Conservation (phyloP, 2,888 invertebrate genomes). For the Megalurothrips usitatus region DNA sequence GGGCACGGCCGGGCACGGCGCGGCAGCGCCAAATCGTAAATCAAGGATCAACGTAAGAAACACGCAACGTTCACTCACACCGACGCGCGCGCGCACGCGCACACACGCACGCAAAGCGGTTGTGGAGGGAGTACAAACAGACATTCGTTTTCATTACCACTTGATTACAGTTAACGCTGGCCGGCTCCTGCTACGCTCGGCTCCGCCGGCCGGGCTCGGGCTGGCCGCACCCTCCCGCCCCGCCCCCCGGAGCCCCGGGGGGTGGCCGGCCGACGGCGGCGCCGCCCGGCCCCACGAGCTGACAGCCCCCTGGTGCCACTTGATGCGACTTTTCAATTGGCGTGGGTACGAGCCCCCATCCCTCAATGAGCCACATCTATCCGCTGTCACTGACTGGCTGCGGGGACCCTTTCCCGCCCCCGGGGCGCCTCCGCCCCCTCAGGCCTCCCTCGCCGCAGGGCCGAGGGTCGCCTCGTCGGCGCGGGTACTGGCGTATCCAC, state of each 20-base stretch:
- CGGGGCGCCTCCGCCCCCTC: background rate
- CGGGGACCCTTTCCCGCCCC: background rate
- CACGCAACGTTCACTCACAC: background rate
- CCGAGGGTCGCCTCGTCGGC: background rate
- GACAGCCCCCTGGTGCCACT: background rate
- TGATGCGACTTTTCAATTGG: constrained; percentile 25
- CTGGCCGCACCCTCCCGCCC: background rate
- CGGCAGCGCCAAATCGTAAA: background rate
- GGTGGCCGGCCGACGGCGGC: no score
- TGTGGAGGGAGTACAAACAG: constrained; percentile 18
- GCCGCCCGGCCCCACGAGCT: background rate
- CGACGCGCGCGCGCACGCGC: background rate
- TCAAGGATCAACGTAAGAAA: constrained; percentile 14
- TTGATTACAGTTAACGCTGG: constrained; percentile 37
- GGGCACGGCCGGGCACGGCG: no score
- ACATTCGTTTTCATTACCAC: constrained; percentile 37
- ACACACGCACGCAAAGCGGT: background rate
- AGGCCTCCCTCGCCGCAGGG: background rate
- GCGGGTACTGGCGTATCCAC: background rate
- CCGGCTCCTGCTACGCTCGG: no score
- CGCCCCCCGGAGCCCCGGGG: background rate
- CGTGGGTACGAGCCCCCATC: constrained; percentile 13
- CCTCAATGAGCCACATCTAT: constrained; percentile 22
- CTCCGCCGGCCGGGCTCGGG: no score
- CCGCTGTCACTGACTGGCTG: constrained; percentile 4